Evolutionary conservation across 1,140 invertebrate genomes (phyloP), one percentile per base, ranked within the genome.

Genomic region (Drosophila parabipectinata): DNA sequence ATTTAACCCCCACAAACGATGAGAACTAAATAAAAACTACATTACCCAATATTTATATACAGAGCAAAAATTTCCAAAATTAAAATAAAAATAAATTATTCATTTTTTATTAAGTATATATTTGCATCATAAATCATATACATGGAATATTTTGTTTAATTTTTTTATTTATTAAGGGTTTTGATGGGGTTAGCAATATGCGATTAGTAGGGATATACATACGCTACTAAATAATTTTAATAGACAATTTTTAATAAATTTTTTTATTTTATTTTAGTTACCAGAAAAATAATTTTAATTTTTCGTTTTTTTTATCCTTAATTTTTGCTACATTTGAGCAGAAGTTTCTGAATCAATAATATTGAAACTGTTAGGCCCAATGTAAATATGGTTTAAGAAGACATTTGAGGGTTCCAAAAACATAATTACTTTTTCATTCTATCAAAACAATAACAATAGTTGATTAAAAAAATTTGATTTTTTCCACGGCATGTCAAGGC

Each of bases 101-200:
- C 18, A 30, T 30, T 59, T 68, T 83, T 79, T 79, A 79, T 78
- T 79, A 72, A 59, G 59, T 81, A 77, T 72, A 51, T 61, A 77
- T 83, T 48, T 77, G 63, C 60, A 74, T 66, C 50, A 67, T 74
- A 81, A 87, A 85, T 84, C 57, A 81, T 87, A 87, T 74, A 77
- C 71, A 63, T 74, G 64, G 55, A 80, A 60, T 84, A 66, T 61
- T 74, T 53, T 67, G 37, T 67, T 48, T 67, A 69, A 50, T 76
- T 74, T 69, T 34, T 34, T 34, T 34, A 67, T 39, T 75, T 75
- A 14, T 75, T 75, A 75, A 48, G 71, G 63, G 76, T 47, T 66
- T 37, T 64, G 57, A 53, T 64, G 41, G 47, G 66, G 15, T 75
- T 66, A 68, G 56, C 15, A 62, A 53, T 58, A 76, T 41, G 68